Evolutionary conservation across 1,140 invertebrate species (phyloP), one percentile per base, ranked within the genome.

Genomic region (Lerema accius): DNA sequence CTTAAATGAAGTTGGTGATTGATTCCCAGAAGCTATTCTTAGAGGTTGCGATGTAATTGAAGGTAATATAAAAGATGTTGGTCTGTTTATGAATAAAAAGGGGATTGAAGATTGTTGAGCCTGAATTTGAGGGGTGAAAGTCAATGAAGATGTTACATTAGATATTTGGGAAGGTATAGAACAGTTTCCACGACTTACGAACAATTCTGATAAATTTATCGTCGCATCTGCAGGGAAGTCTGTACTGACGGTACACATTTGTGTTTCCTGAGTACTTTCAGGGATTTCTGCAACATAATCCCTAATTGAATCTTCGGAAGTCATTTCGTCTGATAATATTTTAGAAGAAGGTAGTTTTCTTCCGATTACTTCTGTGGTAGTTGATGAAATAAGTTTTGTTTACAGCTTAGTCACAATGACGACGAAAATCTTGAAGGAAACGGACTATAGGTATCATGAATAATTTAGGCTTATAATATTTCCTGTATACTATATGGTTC

Each of bases 1-100:
- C 9, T 40, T 50, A 28, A 72, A 9, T 16, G 68, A 76, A 26
- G 62, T 62, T 13, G 70, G 63, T 1, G 78, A 82, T 10, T 61
- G 32, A 15, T 13, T 32, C 11, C 35, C 35, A 9, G 61, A 65
- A 13, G 16, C 23, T 26, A 56, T 58, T 9, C 26, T 53, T 7
- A 56, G 14, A 7, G 56, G 39, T 51, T 15, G 42, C 1, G 43
- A 46, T 14, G 14, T 28, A 37, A 28, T 14, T 13, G 26, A 13
- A 13, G 51, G 43, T 37, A 63, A 50, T 15, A 63, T 32, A 7
- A 62, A 3, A 7, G 65, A 63, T 23, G 65, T 67, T 13, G 65
- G 51, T 51, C 59, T 43, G 35, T 56, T 67, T 16, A 67, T 63
- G 23, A 63, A 62, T 11, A 67, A 56, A 35, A 56, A 58, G 4